phyloP scores from a whole-genome alignment of 2,797 vertebrate genomes.

The Schizothorax lantsangensis region DNA sequence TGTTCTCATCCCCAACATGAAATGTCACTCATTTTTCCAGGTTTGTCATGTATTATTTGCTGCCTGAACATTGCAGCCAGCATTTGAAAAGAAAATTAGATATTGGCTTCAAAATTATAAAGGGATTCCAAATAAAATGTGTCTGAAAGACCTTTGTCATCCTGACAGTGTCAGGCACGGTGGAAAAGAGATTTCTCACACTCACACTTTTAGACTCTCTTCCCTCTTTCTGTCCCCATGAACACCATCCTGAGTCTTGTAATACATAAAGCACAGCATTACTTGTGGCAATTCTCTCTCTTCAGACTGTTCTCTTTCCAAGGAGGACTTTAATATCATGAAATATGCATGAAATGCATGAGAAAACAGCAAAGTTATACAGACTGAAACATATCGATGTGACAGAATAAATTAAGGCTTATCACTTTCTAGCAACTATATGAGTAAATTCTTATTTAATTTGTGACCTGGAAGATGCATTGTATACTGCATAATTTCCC shows the following conservation, averaged over 20 bases:
- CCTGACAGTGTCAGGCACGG: background rate
- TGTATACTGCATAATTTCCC: background rate
- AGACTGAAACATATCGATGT: conserved; percentile 13
- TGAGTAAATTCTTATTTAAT: conserved; percentile 4
- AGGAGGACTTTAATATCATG: conserved; percentile 44
- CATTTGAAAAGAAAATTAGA: conserved; percentile 18
- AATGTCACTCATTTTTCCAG: background rate
- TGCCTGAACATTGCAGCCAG: background rate
- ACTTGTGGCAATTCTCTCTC: conserved; percentile 26
- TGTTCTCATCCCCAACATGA: conserved; percentile 7
- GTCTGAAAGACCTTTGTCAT: conserved; percentile 27
- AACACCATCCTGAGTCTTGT: background rate
- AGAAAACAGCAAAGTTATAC: conserved; percentile 28
- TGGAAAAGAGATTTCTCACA: background rate
- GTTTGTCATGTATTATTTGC: conserved; percentile 9
- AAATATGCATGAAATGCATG: conserved; percentile 55
- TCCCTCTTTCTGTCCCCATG: background rate
- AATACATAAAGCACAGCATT: conserved; percentile 2
- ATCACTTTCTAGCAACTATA: conserved; percentile 20
- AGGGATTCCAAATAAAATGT: conserved; percentile 1
- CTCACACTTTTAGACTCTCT: conserved; percentile 22
- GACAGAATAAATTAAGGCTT: conserved; percentile 37
- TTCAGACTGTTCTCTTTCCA: conserved; percentile 17
- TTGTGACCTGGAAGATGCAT: background rate
- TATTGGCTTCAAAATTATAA: background rate